Evolutionary conservation across 2,888 invertebrate species (phyloP).

Genomic region (Anticlea derivata): DNA sequence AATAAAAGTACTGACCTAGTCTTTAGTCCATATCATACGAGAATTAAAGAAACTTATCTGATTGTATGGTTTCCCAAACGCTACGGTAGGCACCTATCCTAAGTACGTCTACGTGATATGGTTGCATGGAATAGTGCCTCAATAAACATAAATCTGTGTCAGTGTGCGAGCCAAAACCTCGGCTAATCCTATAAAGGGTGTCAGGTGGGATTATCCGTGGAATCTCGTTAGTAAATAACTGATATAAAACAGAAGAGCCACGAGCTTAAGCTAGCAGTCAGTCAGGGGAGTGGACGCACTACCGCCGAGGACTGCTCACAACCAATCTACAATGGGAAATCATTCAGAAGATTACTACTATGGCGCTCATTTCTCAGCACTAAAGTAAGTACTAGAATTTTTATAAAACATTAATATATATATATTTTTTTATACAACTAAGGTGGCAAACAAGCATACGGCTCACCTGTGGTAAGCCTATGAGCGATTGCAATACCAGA

Average conservation of each 20-base stretch:
- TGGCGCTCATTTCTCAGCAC: slow-evolving; percentile 70
- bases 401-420: background rate
- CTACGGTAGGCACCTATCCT: no score
- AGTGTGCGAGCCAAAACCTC: slow-evolving; percentile 57
- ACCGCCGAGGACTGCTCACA: slow-evolving; percentile 80
- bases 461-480: no score
- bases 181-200: slow-evolving; percentile 74
- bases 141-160: slow-evolving; percentile 68
- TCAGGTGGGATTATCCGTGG: slow-evolving; percentile 64
- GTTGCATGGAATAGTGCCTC: slow-evolving; percentile 39
- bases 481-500: no score
- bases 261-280: slow-evolving; percentile 63
- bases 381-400: slow-evolving; percentile 57
- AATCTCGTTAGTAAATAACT: slow-evolving; percentile 65
- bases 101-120: slow-evolving; percentile 7
- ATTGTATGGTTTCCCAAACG: slow-evolving; percentile 40
- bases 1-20: no score
- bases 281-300: slow-evolving; percentile 75
- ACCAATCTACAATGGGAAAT: slow-evolving; percentile 60
- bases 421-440: no score
- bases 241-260: slow-evolving; percentile 62
- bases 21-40: background rate
- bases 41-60: background rate
- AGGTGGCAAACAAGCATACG: no score
- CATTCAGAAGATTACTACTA: slow-evolving; percentile 60